Conservation (phyloP, 2,797 vertebrate genomes). For the Takifugu ocellatus region DNA sequence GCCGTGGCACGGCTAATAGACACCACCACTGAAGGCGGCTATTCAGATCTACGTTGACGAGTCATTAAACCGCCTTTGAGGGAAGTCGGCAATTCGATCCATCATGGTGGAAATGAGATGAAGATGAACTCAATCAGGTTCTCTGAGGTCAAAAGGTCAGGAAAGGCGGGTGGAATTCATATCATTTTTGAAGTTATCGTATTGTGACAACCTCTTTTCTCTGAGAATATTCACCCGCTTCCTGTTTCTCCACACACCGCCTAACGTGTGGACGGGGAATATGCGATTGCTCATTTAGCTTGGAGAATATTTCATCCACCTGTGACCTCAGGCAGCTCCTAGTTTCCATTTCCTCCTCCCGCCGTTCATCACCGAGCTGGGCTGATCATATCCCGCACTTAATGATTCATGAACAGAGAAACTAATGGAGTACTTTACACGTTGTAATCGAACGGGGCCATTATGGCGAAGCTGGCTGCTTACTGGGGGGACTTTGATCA, state of each 20-base stretch:
- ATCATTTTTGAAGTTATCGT: too few species aligned
- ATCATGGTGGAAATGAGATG: slow-evolving; percentile 78
- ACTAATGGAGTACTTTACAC: slow-evolving; percentile 79
- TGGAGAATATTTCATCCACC: slow-evolving; percentile 52
- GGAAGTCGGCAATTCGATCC: slow-evolving; percentile 78
- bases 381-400: slow-evolving; percentile 75
- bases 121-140: slow-evolving; percentile 79
- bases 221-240: slow-evolving; percentile 29
- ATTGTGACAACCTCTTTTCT: not conserved
- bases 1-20: slow-evolving; percentile 71
- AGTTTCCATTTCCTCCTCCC: slow-evolving; percentile 68
- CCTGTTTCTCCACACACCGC: slow-evolving; percentile 10
- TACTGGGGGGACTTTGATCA: slow-evolving; percentile 72
- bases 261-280: slow-evolving; percentile 35
- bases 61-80: slow-evolving; percentile 80
- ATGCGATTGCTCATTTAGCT: slow-evolving; percentile 52
- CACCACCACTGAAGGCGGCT: slow-evolving; percentile 68
- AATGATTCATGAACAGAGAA: slow-evolving; percentile 80
- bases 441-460: slow-evolving; percentile 76
- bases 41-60: slow-evolving; percentile 76
- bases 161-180: too few species aligned
- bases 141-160: slow-evolving; percentile 27
- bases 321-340: slow-evolving; percentile 61
- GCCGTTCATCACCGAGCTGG: slow-evolving; percentile 69
- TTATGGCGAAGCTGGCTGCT: slow-evolving; percentile 70